Percentiles rank a stretch among this genome's conserved stretches.
These are phyloP conservation scores for Itoplectis maculator DNA, from an alignment of 2,888 invertebrate genomes.

Conservation along the genomic window DNA sequence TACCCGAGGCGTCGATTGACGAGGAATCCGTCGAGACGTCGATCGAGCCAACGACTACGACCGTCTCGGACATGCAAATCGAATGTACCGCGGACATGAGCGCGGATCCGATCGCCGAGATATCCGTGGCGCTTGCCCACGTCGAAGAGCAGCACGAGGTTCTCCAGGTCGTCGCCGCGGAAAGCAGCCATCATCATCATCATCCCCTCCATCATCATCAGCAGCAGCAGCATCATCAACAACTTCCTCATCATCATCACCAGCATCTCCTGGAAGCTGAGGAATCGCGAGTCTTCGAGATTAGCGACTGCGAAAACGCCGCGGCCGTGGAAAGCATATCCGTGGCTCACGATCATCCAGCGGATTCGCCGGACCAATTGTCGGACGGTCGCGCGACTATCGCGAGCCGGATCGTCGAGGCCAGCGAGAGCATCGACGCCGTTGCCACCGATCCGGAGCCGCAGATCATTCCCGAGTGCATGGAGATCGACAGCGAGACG, in stretches of 20 bases:
- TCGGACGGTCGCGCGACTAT: slow-evolving; percentile 60
- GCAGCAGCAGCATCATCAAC: background rate
- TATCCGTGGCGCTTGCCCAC: slow-evolving; percentile 57
- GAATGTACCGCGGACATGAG: slow-evolving; percentile 41
- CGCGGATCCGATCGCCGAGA: slow-evolving; percentile 47
- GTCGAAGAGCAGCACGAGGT: slow-evolving; percentile 41
- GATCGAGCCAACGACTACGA: slow-evolving; percentile 18
- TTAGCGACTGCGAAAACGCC: slow-evolving; percentile 75
- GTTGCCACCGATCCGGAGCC: slow-evolving; percentile 76
- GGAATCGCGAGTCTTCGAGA: slow-evolving; percentile 75
- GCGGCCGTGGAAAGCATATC: slow-evolving; percentile 72
- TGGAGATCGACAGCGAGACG: slow-evolving; percentile 83
- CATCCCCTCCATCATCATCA: slow-evolving; percentile 28
- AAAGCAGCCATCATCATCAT: slow-evolving; percentile 24
- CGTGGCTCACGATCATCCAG: slow-evolving; percentile 44
- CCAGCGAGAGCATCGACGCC: slow-evolving; percentile 62
- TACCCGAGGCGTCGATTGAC: slow-evolving; percentile 50
- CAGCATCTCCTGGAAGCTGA: slow-evolving; percentile 68
- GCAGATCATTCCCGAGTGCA: slow-evolving; percentile 80
- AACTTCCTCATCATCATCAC: slow-evolving; percentile 24
- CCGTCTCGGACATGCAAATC: slow-evolving; percentile 53
- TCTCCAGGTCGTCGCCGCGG: slow-evolving; percentile 34
- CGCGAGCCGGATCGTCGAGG: slow-evolving; percentile 55
- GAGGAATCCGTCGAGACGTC: slow-evolving; percentile 54
- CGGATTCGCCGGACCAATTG: slow-evolving; percentile 61